Conservation (phyloP, 2,113 vertebrate species). For the Syrrhaptes paradoxus region DNA sequence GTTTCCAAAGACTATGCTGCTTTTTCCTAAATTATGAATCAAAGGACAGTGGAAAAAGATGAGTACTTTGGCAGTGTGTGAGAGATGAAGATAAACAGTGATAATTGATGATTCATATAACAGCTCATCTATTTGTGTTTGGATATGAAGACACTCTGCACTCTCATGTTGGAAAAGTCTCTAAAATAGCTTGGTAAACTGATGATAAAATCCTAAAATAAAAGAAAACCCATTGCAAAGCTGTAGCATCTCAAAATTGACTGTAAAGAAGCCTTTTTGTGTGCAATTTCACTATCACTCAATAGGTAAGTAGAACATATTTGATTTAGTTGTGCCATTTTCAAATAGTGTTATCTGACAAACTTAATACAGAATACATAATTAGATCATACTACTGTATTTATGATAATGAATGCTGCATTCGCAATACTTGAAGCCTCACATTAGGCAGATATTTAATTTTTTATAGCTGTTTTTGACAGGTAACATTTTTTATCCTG, state of each 20-base stretch:
- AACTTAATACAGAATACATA: conserved; percentile 49
- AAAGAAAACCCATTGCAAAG: not conserved
- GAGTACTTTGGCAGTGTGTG: not conserved
- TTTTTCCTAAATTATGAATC: not conserved
- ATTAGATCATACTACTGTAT: conserved; percentile 52
- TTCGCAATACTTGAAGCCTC: conserved; percentile 37
- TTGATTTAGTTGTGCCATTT: conserved; percentile 64
- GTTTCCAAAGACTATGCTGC: not conserved
- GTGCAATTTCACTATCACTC: conserved; percentile 45
- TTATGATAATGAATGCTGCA: conserved; percentile 58
- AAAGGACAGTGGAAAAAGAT: not conserved
- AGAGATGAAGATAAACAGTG: not conserved
- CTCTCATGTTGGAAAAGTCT: not conserved
- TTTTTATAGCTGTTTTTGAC: conserved; percentile 62
- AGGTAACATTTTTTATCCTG: conserved; percentile 54
- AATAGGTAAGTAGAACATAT: conserved; percentile 41
- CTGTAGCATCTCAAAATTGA: conserved; percentile 1
- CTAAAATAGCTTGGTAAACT: not conserved
- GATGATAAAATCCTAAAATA: not conserved
- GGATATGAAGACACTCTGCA: not conserved
- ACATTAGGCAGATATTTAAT: conserved; percentile 53
- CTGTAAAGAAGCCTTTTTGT: conserved; percentile 26
- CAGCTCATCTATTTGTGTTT: not conserved
- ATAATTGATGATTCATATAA: not conserved
- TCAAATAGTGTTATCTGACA: conserved; percentile 64